phyloP scores from a whole-genome alignment of 2,888 invertebrate genomes.

The Caenorhabditis virilis region DNA sequence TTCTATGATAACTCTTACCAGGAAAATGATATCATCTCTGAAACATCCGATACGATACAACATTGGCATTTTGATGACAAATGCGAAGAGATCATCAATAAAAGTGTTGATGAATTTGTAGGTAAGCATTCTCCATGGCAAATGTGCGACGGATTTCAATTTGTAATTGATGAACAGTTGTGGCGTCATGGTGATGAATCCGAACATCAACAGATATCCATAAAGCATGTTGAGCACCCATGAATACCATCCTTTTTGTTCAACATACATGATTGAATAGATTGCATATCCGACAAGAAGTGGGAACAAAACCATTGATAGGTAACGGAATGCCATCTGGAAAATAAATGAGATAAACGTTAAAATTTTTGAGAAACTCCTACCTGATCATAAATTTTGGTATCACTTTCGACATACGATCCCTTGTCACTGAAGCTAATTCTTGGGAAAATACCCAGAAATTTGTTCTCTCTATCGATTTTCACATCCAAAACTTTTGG shows the following conservation, averaged over 20 bases:
- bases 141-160: constrained; percentile 95
- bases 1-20: too few species aligned
- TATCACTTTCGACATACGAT: constrained; percentile 91
- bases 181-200: constrained; percentile 99
- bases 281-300: constrained; percentile 88
- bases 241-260: constrained; percentile 96
- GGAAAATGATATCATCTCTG: constrained; percentile 97
- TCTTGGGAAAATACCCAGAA: constrained; percentile 82
- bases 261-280: constrained; percentile 91
- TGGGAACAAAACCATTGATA: constrained; percentile 94
- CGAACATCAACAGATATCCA: constrained; percentile 93
- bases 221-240: constrained; percentile 94
- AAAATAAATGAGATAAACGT: constrained; percentile 6
- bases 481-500: constrained; percentile 76
- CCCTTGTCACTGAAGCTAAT: constrained; percentile 88
- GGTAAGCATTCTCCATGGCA: constrained; percentile 99
- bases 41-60: constrained; percentile 93
- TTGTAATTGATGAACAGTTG: constrained; percentile 99
- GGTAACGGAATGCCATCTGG: constrained; percentile 87
- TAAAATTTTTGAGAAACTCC: constrained; percentile 37
- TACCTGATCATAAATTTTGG: constrained; percentile 83
- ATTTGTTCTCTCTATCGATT: constrained; percentile 71
- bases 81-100: constrained; percentile 99
- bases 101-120: constrained; percentile 99
- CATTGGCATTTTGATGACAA: constrained; percentile 99